phyloP scores from a whole-genome alignment of 2,888 invertebrate species.

The Meloe dianella region DNA sequence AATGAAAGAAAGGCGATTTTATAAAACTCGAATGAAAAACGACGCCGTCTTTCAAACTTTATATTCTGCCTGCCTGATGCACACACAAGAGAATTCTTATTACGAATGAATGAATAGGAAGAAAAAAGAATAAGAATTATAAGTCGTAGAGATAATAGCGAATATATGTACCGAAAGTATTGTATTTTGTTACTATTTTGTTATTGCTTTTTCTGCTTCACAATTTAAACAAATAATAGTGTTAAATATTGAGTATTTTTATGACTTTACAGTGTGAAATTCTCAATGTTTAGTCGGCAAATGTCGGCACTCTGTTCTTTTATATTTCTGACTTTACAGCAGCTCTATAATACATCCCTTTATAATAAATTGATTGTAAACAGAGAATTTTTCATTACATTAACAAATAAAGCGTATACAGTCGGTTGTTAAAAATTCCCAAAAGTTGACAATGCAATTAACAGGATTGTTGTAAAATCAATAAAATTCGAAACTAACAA shows the following conservation, averaged over 20 bases:
- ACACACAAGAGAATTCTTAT: conserved; percentile 8
- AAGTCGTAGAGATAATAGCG: background rate
- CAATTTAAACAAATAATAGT: background rate
- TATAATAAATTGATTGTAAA: conserved; percentile 7
- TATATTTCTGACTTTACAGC: background rate
- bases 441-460: background rate
- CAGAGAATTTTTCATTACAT: background rate
- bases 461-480: background rate
- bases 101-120: conserved; percentile 3
- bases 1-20: background rate
- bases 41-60: conserved; percentile 10
- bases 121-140: background rate
- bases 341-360: background rate
- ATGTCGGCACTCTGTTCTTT: background rate
- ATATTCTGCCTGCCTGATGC: conserved; percentile 7
- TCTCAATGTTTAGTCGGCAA: background rate
- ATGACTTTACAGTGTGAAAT: background rate
- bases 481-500: background rate
- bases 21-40: conserved; percentile 4
- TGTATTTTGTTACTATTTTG: background rate
- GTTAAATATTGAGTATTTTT: conserved; percentile 6
- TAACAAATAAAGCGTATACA: background rate
- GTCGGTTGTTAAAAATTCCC: background rate
- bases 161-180: background rate
- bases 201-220: background rate